Conservation (phyloP, 2,113 vertebrate genomes). For the Gallinago media region DNA sequence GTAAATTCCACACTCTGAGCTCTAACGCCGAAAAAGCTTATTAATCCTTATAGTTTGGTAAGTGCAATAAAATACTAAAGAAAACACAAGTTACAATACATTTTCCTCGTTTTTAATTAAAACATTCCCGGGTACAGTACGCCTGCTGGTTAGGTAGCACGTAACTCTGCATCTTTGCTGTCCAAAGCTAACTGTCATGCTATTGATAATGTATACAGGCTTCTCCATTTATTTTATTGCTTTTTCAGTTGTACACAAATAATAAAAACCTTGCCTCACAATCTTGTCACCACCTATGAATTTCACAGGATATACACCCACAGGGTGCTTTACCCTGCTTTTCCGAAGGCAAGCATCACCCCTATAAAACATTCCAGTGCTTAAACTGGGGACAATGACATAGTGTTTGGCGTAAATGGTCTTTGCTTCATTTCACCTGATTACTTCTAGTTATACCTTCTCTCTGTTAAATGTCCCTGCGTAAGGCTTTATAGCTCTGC, state of each 20-base stretch:
- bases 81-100: background rate
- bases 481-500: background rate
- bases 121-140: background rate
- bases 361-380: background rate
- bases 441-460: background rate
- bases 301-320: background rate
- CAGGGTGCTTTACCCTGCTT: background rate
- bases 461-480: background rate
- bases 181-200: background rate
- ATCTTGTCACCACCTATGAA: background rate
- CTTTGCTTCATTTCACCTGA: conserved; percentile 48
- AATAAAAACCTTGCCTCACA: background rate
- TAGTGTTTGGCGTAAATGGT: background rate
- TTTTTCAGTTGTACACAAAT: background rate
- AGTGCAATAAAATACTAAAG: background rate
- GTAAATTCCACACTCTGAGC: background rate
- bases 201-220: background rate
- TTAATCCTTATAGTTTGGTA: background rate
- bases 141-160: background rate
- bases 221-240: background rate
- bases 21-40: background rate
- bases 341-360: background rate
- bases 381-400: background rate
- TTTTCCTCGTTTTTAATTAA: background rate
- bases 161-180: background rate